Evolutionary conservation across 2,113 vertebrate genomes (phyloP).

Genomic region (Saccopteryx leptura): DNA sequence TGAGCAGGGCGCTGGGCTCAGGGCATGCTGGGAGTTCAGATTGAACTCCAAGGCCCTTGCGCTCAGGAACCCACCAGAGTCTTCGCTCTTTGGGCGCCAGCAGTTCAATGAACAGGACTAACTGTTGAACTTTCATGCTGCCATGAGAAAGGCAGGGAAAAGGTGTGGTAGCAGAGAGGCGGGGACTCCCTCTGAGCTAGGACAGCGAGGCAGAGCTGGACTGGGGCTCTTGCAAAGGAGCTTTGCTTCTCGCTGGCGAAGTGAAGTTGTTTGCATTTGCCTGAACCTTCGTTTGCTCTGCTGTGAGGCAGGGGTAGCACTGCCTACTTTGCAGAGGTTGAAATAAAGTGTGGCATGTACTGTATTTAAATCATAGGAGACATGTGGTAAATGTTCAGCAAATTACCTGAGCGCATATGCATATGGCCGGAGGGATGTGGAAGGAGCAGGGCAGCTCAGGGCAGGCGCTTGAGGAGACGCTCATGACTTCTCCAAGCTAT

Average conservation of each 20-base stretch:
- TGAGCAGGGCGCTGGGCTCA: not conserved
- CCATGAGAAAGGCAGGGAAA: no score
- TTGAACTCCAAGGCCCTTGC: not conserved
- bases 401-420: not conserved
- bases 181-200: no score
- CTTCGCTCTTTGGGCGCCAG: not conserved
- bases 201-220: not conserved
- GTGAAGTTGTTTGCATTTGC: not conserved
- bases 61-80: not conserved
- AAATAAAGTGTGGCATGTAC: not conserved
- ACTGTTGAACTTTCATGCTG: accelerated
- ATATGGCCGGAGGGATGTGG: accelerated
- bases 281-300: not conserved
- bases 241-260: not conserved
- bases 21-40: not conserved
- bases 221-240: not conserved
- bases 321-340: not conserved
- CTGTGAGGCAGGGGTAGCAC: not conserved
- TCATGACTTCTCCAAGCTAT: accelerated
- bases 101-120: not conserved
- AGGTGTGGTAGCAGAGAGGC: not conserved
- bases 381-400: not conserved
- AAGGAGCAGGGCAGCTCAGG: not conserved
- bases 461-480: accelerated
- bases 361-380: not conserved